Evolutionary conservation across 2,888 invertebrate genomes (phyloP).

Genomic region (Hydriomena furcata): DNA sequence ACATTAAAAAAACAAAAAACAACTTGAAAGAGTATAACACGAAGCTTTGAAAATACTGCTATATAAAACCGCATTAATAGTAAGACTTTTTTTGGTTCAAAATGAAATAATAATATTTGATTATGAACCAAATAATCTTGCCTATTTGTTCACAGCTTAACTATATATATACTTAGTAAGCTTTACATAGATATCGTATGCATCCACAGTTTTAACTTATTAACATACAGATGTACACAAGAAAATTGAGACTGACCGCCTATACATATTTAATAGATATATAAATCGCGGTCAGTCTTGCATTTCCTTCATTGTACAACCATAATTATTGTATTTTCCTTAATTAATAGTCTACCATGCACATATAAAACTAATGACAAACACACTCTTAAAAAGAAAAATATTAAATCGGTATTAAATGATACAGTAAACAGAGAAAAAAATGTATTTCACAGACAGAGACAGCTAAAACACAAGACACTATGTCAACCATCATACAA

Average conservation of each 20-base stretch:
- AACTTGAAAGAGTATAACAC: not conserved
- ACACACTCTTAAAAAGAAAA: slow-evolving; percentile 72
- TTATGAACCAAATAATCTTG: slow-evolving; percentile 20
- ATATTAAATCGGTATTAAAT: slow-evolving; percentile 29
- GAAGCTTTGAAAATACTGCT: slow-evolving; percentile 23
- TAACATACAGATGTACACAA: slow-evolving; percentile 57
- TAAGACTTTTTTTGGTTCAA: slow-evolving; percentile 23
- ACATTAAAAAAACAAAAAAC: not conserved
- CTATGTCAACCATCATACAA: slow-evolving; percentile 40
- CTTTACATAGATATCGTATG: slow-evolving; percentile 52
- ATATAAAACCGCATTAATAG: slow-evolving; percentile 16
- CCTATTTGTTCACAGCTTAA: slow-evolving; percentile 38
- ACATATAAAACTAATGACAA: slow-evolving; percentile 82
- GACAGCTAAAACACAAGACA: slow-evolving; percentile 43
- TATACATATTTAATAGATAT: not conserved
- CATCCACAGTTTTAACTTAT: slow-evolving; percentile 57
- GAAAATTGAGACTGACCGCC: slow-evolving; percentile 38
- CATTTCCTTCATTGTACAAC: slow-evolving; percentile 55
- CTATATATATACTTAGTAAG: slow-evolving; percentile 41
- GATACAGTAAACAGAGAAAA: slow-evolving; percentile 41
- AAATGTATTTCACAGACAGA: slow-evolving; percentile 46
- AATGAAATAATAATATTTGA: slow-evolving; percentile 14
- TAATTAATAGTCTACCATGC: slow-evolving; percentile 76
- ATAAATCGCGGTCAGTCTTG: slow-evolving; percentile 43
- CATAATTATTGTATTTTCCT: slow-evolving; percentile 53